Percentiles rank a stretch among this genome's conserved stretches.
These are phyloP conservation scores for Catajapyx aquilonaris DNA, from an alignment of 1,140 invertebrate species.

Conservation along the genomic window DNA sequence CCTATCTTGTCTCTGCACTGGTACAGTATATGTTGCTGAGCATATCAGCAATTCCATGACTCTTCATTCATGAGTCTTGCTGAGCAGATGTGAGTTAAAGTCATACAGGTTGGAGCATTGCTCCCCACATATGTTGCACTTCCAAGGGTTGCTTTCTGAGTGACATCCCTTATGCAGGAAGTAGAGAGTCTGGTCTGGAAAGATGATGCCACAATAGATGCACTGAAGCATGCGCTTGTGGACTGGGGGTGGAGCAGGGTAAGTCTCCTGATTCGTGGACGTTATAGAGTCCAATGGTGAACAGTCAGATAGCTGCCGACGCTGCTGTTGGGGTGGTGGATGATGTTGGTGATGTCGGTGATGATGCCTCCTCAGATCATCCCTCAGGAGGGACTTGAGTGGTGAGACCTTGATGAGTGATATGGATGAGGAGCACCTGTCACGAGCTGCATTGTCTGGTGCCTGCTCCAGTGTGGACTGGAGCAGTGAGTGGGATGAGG, in stretches of 20 bases:
- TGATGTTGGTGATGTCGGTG: neutral
- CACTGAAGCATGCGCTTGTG: conserved; percentile 33
- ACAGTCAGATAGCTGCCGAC: no score
- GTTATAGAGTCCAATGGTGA: neutral
- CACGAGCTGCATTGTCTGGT: neutral
- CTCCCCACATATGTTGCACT: conserved; percentile 92
- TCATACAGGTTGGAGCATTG: conserved; percentile 83
- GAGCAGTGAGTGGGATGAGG: neutral
- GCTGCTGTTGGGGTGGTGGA: conserved; percentile 18
- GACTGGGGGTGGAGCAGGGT: neutral
- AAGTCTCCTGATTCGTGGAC: conserved; percentile 21
- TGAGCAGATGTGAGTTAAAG: conserved; percentile 88
- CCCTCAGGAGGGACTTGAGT: conserved; percentile 54
- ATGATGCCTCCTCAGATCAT: conserved; percentile 41
- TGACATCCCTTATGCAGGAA: conserved; percentile 94
- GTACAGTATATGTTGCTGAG: no score
- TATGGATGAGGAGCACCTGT: conserved; percentile 8
- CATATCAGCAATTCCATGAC: no score
- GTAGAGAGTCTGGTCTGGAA: conserved; percentile 85
- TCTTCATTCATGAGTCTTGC: conserved; percentile 66
- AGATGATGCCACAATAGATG: conserved; percentile 77
- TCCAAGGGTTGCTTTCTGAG: conserved; percentile 90
- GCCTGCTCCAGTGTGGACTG: neutral
- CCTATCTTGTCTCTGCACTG: no score
- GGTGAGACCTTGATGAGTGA: conserved; percentile 52